Evolutionary conservation across 2,797 vertebrate species (phyloP), one percentile per base, ranked within the genome.

Genomic region (Tympanoctomys barrerae): DNA sequence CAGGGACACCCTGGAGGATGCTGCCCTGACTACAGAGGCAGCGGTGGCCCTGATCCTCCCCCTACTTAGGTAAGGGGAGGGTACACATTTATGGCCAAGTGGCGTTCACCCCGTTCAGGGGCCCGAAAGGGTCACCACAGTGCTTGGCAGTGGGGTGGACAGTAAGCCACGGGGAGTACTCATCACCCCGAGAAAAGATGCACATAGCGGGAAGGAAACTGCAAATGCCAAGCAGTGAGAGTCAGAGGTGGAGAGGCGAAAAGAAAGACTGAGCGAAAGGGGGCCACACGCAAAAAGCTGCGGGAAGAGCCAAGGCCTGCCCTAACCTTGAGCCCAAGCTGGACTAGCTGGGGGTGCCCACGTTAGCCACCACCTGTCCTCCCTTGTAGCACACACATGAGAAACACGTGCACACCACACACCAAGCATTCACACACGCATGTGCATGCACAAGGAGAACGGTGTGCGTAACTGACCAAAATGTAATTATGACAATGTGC

Each of bases 91-190:
- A 19, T 54, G 4, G 10, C 52, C 16, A 1, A 7, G 10, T 13
- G 75, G n/a, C 21, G 66, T 33, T 9, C 22, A n/a, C 14, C 21
- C 70, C 52, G 6, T 18, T 14, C 19, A 22, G 28, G 80, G 59
- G 6, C 7, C 46, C 4, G 0, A 7, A 1, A 28, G n/a, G 46
- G 4, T 52, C 16, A 28, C n/a, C 28, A 0, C 6, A 21, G 39
- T 36, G 68, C 52, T 8, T 54, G 39, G 31, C 39, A 24, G 42
- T 24, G 26, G 2, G 1, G 16, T 62, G 83, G 24, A 13, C n/a
- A 64, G 28, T 64, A 84, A 39, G 68, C 18, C 6, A 70, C 57
- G 54, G 59, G 1, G 11, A 36, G 36, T 22, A 31, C 77, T 33
- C 8, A 21, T 2, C 49, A 62, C 4, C 7, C 22, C 8, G 13